Evolutionary conservation across 2,888 invertebrate species (phyloP).

Genomic region (Napeogenes sylphis): DNA sequence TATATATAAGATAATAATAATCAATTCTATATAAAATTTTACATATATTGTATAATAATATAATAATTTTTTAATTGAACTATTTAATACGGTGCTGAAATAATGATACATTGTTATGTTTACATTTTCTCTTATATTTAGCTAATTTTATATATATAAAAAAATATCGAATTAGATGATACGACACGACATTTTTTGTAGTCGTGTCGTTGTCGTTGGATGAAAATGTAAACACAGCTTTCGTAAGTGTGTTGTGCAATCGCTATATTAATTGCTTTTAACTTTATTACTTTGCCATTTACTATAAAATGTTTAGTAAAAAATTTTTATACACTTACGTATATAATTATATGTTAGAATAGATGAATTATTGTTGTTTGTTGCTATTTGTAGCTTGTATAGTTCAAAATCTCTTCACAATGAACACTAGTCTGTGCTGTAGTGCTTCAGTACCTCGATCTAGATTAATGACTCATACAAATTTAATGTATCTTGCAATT

Average conservation of each 20-base stretch:
- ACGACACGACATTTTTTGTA: neutral
- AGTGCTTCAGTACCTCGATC: constrained; percentile 60
- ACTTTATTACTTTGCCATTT: constrained; percentile 20
- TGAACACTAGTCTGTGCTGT: constrained; percentile 66
- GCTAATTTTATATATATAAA: neutral
- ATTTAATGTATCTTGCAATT: constrained; percentile 5
- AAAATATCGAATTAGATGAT: neutral
- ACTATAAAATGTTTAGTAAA: constrained; percentile 20
- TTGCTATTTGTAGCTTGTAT: constrained; percentile 38
- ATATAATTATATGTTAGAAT: constrained; percentile 39
- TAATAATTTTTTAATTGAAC: neutral
- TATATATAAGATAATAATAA: constrained; percentile 3
- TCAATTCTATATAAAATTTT: constrained; percentile 4
- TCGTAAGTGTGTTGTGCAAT: constrained; percentile 21
- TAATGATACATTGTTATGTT: constrained; percentile 4
- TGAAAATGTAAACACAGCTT: constrained; percentile 9
- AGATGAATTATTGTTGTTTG: constrained; percentile 48
- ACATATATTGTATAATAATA: neutral
- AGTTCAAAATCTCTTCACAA: constrained; percentile 38
- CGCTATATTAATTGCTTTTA: constrained; percentile 17
- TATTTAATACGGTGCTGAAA: constrained; percentile 1
- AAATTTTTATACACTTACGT: constrained; percentile 5
- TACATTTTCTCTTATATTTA: neutral
- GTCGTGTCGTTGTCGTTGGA: constrained; percentile 3
- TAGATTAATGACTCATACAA: constrained; percentile 8